Base-by-base conservation (phyloP, 2,113 vertebrate species). In the Phoenicopterus ruber region DNA sequence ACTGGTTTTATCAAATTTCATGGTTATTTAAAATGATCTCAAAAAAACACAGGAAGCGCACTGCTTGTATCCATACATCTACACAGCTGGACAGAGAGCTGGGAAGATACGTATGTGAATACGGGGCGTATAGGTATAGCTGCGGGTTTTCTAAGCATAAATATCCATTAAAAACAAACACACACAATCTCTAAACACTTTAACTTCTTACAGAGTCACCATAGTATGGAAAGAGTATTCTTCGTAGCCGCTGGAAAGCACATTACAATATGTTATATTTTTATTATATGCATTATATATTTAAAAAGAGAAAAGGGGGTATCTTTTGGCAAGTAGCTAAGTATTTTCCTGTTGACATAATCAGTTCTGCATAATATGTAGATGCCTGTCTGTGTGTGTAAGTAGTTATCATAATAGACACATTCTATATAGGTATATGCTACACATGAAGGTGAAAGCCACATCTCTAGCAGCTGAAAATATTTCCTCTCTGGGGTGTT, bases 101-200 rank as follows among this genome's bases (percentile, higher is more conserved):
- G 24, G 20, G 49, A n/a, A 36, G 47, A 7, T 10, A 3, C 4
- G 4, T 11, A 1, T 2, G 9, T 47, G 38, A 36, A 8, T 31
- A 19, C 5, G 42, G 26, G 59, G 18, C 6, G 22, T 6, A 13
- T 2, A 32, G 31, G n/a, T n/a, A 10, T 20, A 42, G 17, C 36
- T 40, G 21, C 2, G 6, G 18, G 21, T 11, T 47, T 77, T 52
- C 44, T 61, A 50, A 69, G 9, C 58, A 26, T 38, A n/a, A 86
- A 58, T 76, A 36, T 9, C 29, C 36, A 13, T n/a, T n/a, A 36
- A 69, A 82, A 73, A 1, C 11, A 78, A 78, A 11, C 18, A 34
- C 1, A 2, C 22, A 0, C 5, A 14, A 7, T 17, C 71, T 26
- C 36, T 76, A 34, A 25, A 80, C 0, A 0, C 8, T 34, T 31